Evolutionary conservation across 2,113 vertebrate genomes (phyloP), one percentile per base, ranked within the genome.

Genomic region (Calidris pugnax): DNA sequence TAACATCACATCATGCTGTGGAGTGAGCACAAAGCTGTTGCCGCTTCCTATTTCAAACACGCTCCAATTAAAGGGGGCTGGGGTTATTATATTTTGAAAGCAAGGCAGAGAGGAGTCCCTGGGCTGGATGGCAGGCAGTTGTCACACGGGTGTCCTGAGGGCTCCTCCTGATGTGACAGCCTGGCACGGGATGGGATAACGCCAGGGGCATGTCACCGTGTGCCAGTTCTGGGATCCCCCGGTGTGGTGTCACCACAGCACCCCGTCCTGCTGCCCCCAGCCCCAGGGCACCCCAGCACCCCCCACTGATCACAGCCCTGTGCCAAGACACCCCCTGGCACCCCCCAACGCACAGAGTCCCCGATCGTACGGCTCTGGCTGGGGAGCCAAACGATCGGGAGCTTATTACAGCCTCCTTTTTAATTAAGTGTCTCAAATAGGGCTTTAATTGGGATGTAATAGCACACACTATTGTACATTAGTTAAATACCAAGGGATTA

Each of bases 371-470:
- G 89, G 86, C 64, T 85, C 93, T 85, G 89, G 74, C 84, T 94
- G 85, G 84, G 86, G 84, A 96, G 73, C 92, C 89, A 85, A 94
- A 56, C 24, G 60, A 85, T 96, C 20, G 19, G 95, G 94, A 97
- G 94, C 96, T 95, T 87, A 93, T 97, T 97, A 96, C 74, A 96
- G 97, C 97, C 94, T 78, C 96, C 92, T 97, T 98, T 97, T 97
- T 97, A 98, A 98, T 98, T 97, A 97, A 97, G 94, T 96, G 69
- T 95, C 97, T 98, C 96, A 96, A 97, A 98, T 97, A 98, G 96
- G 97, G 96, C 95, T 97, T 98, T 98, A 98, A 98, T 98, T 98
- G 97, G 90, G 28, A 95, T 97, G 97, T 98, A 98, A 98, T 96
- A 97, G 98, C 93, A 94, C 92, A 95, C 66, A 7, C 97, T 97